These are phyloP conservation scores for Halisarca cf. caerulea DNA, from an alignment of 37 sponge, comb jelly and placozoan genomes.

Conservation along the genomic window DNA sequence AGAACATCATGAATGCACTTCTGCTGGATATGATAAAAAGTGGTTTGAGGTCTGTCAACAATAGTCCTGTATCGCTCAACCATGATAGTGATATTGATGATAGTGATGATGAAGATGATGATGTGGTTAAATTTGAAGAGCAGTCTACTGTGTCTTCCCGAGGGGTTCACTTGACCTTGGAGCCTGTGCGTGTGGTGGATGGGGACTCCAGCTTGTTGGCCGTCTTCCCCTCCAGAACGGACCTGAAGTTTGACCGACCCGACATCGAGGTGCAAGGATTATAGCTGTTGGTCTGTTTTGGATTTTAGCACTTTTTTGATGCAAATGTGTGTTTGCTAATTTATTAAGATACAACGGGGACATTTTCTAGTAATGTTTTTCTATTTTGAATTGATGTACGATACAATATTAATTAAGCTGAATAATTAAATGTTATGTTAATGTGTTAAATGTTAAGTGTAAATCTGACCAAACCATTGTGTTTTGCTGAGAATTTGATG, in stretches of 20 bases:
- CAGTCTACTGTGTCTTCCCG: neutral
- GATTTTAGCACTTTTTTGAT: too few species aligned
- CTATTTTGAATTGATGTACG: too few species aligned
- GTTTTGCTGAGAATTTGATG: too few species aligned
- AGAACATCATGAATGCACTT: constrained; percentile 67
- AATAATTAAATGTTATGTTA: too few species aligned
- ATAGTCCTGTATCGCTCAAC: too few species aligned
- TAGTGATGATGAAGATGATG: constrained; percentile 1
- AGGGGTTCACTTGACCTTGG: constrained; percentile 50
- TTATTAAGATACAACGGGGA: too few species aligned
- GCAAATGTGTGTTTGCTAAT: too few species aligned
- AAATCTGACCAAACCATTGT: too few species aligned
- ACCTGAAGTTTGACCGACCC: constrained; percentile 44
- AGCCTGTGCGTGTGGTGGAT: constrained; percentile 78
- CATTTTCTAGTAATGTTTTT: too few species aligned
- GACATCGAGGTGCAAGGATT: neutral
- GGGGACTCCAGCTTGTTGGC: constrained; percentile 54
- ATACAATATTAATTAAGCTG: too few species aligned
- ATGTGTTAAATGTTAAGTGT: too few species aligned
- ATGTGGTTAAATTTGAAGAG: neutral
- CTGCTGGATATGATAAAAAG: constrained; percentile 61
- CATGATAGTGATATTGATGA: neutral
- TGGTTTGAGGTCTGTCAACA: constrained; percentile 6
- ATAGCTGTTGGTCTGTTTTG: too few species aligned
- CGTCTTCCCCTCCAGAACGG: constrained; percentile 83